phyloP scores from a whole-genome alignment of 2,888 invertebrate genomes.

The Biston stratarius region DNA sequence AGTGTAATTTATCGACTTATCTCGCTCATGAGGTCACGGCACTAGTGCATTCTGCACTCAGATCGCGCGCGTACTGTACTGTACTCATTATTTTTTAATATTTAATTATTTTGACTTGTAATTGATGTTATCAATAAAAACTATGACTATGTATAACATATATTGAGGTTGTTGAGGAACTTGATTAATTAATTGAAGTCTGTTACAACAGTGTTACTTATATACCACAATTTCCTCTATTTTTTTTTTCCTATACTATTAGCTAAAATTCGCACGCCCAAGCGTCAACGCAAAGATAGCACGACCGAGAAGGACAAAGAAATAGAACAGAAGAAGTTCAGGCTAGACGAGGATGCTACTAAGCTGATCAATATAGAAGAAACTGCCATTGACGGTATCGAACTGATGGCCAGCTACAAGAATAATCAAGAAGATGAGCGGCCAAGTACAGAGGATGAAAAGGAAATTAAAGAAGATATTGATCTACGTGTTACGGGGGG shows the following conservation, averaged over 20 bases:
- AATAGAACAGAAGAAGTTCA: constrained; percentile 72
- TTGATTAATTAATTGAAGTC: not conserved
- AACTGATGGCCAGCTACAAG: constrained; percentile 79
- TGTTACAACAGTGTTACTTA: no score
- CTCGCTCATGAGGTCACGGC: no score
- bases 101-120: no score
- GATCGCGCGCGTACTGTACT: no score
- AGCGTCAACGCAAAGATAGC: constrained; percentile 87
- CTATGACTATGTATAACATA: no score
- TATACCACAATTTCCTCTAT: no score
- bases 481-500: not conserved
- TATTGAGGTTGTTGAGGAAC: not conserved
- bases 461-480: constrained; percentile 66
- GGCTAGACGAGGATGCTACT: constrained; percentile 63
- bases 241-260: constrained; percentile 24
- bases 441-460: constrained; percentile 75
- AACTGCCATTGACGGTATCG: constrained; percentile 82
- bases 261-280: constrained; percentile 77
- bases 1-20: no score
- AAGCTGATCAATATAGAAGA: constrained; percentile 79
- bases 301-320: constrained; percentile 83
- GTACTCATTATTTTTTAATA: no score
- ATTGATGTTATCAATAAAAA: no score
- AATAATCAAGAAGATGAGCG: constrained; percentile 73
- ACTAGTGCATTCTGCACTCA: no score